A percentile compares a stretch with the other conserved stretches of the same genome.
Evolutionary conservation across 2,113 vertebrate species (phyloP).

Genomic region (Myodes glareolus): DNA sequence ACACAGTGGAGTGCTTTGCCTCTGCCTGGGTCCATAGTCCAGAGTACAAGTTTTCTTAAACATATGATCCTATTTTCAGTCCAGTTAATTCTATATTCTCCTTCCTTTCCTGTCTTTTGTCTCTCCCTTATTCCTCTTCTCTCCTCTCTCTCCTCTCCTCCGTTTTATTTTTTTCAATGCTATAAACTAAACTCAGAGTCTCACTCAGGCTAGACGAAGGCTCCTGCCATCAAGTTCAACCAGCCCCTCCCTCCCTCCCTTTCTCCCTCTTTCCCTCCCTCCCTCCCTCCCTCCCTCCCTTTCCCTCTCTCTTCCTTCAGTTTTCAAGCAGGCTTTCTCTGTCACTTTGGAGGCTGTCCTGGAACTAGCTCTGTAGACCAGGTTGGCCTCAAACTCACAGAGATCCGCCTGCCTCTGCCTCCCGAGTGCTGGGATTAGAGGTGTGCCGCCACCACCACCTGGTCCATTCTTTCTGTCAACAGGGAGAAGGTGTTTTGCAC

Average conservation of each 20-base stretch:
- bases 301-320: too few relatives aligned
- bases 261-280: too few relatives aligned
- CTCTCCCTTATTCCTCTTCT: background rate
- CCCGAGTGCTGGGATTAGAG: too few relatives aligned
- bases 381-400: too few relatives aligned
- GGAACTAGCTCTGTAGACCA: too few relatives aligned
- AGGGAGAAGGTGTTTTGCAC: background rate
- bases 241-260: background rate
- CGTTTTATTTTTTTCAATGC: background rate
- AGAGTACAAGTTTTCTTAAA: slow-evolving; percentile 3
- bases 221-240: background rate
- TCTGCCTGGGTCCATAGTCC: background rate
- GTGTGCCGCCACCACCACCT: too few relatives aligned
- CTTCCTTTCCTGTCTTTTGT: background rate
- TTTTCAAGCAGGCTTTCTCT: too few relatives aligned
- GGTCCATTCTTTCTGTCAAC: background rate
- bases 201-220: background rate
- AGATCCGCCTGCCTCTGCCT: too few relatives aligned
- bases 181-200: background rate
- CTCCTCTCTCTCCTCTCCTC: background rate
- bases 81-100: background rate
- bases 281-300: too few relatives aligned
- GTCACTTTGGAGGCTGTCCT: too few relatives aligned
- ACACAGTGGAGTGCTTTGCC: background rate
- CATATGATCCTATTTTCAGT: background rate